Conservation (phyloP, 1,140 invertebrate genomes). For the Tetragnatha versicolor region DNA sequence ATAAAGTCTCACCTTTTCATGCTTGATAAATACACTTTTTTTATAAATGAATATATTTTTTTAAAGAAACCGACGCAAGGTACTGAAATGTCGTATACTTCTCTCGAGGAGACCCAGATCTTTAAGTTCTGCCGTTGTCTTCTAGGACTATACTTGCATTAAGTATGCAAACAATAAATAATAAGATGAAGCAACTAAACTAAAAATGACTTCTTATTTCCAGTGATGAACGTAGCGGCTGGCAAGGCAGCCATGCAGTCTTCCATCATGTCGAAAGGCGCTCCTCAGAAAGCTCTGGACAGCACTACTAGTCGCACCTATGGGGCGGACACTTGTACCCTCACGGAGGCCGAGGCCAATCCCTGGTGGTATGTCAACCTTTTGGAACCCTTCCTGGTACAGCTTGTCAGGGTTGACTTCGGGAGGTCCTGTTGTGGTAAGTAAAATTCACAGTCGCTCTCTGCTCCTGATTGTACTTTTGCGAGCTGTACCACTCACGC, state of each 20-base stretch:
- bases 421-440: slow-evolving; percentile 90
- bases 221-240: slow-evolving; percentile 93
- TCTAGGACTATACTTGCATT: too few species aligned
- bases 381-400: slow-evolving; percentile 90
- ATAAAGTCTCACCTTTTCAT: too few species aligned
- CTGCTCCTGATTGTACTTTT: not conserved
- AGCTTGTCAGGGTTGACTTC: slow-evolving; percentile 89
- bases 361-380: slow-evolving; percentile 98
- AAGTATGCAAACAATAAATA: too few species aligned
- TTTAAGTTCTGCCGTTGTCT: too few species aligned
- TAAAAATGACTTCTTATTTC: slow-evolving; percentile 58
- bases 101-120: too few species aligned
- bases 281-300: slow-evolving; percentile 89
- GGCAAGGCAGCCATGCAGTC: slow-evolving; percentile 96
- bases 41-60: too few species aligned
- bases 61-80: too few species aligned
- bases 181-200: not conserved
- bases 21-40: too few species aligned
- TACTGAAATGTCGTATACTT: too few species aligned
- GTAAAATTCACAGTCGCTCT: slow-evolving; percentile 22
- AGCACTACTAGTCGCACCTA: slow-evolving; percentile 85
- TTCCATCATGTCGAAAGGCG: slow-evolving; percentile 78
- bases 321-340: slow-evolving; percentile 82
- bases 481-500: not conserved
- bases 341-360: slow-evolving; percentile 76